A percentile compares a stretch with the other conserved stretches of the same genome.
phyloP scores from a whole-genome alignment of 2,797 vertebrate genomes.

The Bufotes viridis region DNA sequence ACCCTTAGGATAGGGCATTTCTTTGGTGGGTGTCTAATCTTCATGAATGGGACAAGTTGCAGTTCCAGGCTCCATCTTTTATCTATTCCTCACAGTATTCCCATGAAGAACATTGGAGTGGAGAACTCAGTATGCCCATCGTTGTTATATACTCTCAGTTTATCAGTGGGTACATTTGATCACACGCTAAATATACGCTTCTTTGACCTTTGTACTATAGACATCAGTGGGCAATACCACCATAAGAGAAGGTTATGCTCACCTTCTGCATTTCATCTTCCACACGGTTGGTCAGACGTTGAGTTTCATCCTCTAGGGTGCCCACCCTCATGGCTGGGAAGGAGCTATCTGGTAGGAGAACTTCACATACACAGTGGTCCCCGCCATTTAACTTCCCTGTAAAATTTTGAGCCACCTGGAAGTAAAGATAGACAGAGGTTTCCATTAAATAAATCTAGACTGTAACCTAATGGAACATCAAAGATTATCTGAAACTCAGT shows the following conservation, averaged over 20 bases:
- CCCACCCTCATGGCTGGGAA: constrained; percentile 54
- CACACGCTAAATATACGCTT: too few relatives aligned
- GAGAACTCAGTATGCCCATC: neutral
- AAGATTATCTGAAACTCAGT: neutral
- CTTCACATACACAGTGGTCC: constrained; percentile 56
- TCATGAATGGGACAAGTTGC: neutral
- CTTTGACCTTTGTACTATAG: too few relatives aligned
- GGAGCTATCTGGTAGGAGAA: constrained; percentile 52
- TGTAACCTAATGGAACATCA: neutral
- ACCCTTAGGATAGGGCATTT: neutral
- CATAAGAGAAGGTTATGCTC: neutral
- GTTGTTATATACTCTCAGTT: too few relatives aligned
- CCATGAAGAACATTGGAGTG: neutral
- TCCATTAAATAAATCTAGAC: neutral
- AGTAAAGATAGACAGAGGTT: neutral
- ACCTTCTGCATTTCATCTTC: constrained; percentile 59
- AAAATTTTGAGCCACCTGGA: constrained; percentile 44
- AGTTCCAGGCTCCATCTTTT: neutral
- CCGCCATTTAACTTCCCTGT: constrained; percentile 30
- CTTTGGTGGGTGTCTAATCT: neutral
- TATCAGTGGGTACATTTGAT: too few relatives aligned
- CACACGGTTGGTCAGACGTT: constrained; percentile 43
- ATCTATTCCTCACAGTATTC: neutral
- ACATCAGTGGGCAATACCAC: too few relatives aligned
- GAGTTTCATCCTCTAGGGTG: constrained; percentile 34